A percentile compares a stretch with the other conserved stretches of the same genome.
phyloP scores from a whole-genome alignment of 2,113 vertebrate genomes.

The Phaetusa simplex region DNA sequence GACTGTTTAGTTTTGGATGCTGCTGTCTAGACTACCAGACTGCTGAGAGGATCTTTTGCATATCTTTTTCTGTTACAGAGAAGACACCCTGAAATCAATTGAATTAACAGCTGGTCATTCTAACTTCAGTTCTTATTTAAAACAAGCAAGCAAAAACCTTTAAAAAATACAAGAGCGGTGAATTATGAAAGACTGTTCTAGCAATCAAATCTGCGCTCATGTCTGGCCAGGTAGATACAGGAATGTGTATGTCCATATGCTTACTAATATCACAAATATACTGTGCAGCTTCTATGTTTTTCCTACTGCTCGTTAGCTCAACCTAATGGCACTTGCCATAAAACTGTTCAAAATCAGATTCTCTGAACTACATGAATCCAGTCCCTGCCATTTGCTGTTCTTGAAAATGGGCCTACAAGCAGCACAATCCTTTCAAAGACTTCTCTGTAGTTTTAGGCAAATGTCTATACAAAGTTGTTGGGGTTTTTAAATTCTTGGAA shows the following conservation, averaged over 20 bases:
- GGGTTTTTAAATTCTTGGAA: neutral
- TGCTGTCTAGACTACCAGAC: neutral
- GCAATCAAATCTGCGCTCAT: neutral
- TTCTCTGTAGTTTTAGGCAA: neutral
- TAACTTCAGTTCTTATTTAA: neutral
- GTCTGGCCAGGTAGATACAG: neutral
- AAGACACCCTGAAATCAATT: neutral
- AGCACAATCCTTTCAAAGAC: neutral
- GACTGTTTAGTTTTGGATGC: neutral
- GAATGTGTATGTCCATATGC: neutral
- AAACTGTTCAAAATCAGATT: neutral
- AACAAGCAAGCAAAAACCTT: neutral
- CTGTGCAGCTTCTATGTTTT: neutral
- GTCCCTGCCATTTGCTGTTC: neutral
- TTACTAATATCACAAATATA: neutral
- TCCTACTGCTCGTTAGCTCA: neutral
- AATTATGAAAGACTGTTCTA: neutral
- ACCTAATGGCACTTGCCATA: neutral
- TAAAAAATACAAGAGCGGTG: neutral
- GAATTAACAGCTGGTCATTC: neutral
- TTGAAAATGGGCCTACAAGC: neutral
- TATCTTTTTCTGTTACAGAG: neutral
- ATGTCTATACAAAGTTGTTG: neutral
- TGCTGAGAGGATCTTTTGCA: neutral
- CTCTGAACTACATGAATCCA: neutral